phyloP scores from a whole-genome alignment of 2,113 vertebrate genomes.

The Ifrita kowaldi region DNA sequence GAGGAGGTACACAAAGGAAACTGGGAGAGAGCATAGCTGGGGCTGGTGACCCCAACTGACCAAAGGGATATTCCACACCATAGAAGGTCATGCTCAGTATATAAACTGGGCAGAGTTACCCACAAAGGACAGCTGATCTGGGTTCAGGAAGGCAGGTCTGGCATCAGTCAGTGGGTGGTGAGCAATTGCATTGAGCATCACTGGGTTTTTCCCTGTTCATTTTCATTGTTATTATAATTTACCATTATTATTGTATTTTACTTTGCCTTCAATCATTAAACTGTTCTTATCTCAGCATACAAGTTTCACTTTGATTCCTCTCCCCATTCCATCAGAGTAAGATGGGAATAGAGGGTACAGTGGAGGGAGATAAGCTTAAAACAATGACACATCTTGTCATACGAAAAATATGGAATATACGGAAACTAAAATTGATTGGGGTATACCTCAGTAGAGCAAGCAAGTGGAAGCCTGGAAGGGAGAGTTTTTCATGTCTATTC shows the following conservation, averaged over 20 bases:
- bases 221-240: not conserved
- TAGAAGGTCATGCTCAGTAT: too few species aligned
- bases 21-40: not conserved
- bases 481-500: not conserved
- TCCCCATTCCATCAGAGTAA: not conserved
- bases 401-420: too few species aligned
- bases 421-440: not conserved
- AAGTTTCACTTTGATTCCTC: not conserved
- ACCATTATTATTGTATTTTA: not conserved
- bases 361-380: not conserved
- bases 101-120: not conserved
- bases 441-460: not conserved
- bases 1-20: not conserved
- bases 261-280: not conserved
- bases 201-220: not conserved
- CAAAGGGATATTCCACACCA: not conserved
- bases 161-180: fast-evolving
- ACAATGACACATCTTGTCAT: not conserved
- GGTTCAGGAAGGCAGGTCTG: not conserved
- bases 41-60: not conserved
- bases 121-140: not conserved
- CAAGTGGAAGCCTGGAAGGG: not conserved
- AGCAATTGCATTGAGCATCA: not conserved
- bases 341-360: not conserved
- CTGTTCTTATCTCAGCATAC: not conserved